Evolutionary conservation across 2,113 vertebrate species (phyloP).

Genomic region (Orthonyx spaldingii): DNA sequence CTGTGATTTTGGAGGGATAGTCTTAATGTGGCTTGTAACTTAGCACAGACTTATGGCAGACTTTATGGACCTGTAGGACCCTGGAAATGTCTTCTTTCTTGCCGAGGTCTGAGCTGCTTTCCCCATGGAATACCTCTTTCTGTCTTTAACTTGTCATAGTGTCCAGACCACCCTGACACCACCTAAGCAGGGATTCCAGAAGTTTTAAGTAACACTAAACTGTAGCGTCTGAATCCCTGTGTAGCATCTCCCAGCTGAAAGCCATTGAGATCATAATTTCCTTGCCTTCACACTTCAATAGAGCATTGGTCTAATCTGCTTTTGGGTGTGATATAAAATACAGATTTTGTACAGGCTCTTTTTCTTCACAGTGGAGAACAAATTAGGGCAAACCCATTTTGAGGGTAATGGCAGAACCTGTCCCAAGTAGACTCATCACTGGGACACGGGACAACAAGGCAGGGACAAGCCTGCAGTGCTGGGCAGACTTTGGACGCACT

Average conservation of each 20-base stretch:
- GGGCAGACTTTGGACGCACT: not conserved
- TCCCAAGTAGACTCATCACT: accelerated
- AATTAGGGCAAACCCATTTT: not conserved
- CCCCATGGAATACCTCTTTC: not conserved
- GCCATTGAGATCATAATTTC: not conserved
- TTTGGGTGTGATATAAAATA: not conserved
- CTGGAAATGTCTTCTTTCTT: not conserved
- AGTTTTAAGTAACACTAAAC: not conserved
- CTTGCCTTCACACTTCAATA: not conserved
- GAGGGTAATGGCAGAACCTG: not conserved
- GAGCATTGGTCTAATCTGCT: not conserved
- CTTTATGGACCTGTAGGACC: not conserved
- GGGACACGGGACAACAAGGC: not conserved
- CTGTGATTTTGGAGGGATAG: not conserved
- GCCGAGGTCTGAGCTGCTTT: not conserved
- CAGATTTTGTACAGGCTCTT: not conserved
- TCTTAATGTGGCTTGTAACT: not conserved
- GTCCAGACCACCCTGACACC: not conserved
- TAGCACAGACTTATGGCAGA: not conserved
- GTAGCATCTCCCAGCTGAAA: not conserved
- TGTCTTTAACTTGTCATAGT: not conserved
- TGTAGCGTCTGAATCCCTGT: not conserved
- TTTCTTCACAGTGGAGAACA: not conserved
- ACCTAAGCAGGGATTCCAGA: not conserved
- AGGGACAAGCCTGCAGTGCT: not conserved